Percentiles rank a stretch among this genome's conserved stretches.
Conservation (phyloP, 1,140 invertebrate species). For the Lethrus apterus region DNA sequence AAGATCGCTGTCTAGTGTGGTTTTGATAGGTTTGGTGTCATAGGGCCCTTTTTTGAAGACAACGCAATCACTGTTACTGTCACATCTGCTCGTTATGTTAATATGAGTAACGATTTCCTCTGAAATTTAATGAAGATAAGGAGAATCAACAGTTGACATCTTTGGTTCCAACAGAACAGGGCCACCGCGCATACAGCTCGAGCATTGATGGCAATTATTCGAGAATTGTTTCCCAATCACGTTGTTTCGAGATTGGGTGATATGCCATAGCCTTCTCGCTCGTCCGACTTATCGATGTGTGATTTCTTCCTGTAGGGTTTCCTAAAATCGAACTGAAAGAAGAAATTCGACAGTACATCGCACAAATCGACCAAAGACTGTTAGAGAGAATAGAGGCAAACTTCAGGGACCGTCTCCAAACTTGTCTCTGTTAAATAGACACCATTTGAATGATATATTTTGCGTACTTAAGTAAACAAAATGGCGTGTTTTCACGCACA, state of each 20-base stretch:
- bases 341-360: not conserved
- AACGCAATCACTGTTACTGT: slow-evolving; percentile 1
- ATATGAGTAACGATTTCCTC: slow-evolving; percentile 1
- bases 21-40: slow-evolving; percentile 5
- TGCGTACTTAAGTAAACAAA: too few relatives aligned
- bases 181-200: slow-evolving; percentile 27
- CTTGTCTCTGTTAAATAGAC: not conserved
- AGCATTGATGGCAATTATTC: slow-evolving; percentile 22
- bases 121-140: too few relatives aligned
- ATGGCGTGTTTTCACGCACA: too few relatives aligned
- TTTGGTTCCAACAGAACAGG: not conserved
- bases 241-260: slow-evolving; percentile 27
- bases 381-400: slow-evolving; percentile 3
- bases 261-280: slow-evolving; percentile 2
- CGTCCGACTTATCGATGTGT: not conserved
- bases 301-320: slow-evolving; percentile 36
- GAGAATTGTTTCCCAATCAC: slow-evolving; percentile 23
- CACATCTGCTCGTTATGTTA: slow-evolving; percentile 9
- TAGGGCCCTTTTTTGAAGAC: slow-evolving; percentile 9
- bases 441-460: slow-evolving; percentile 2
- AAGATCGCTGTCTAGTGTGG: slow-evolving; percentile 14
- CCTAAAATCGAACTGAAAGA: slow-evolving; percentile 19
- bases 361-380: slow-evolving; percentile 2
- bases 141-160: slow-evolving; percentile 1
- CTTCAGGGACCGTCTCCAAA: slow-evolving; percentile 4